Conservation (phyloP, 2,113 vertebrate genomes). For the Nesogale talazaci region DNA sequence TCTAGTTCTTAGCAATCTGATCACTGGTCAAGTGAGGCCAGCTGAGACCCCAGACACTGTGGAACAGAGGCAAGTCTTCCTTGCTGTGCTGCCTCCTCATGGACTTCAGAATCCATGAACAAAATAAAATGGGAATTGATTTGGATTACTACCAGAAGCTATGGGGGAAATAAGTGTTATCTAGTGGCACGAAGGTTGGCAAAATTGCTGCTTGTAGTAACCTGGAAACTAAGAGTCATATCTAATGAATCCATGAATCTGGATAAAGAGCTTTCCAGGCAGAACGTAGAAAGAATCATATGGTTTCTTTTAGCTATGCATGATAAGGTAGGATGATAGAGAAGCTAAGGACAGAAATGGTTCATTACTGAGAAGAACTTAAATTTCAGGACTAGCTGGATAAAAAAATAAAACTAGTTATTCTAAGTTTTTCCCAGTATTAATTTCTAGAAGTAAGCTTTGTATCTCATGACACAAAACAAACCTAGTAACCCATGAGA, state of each 20-base stretch:
- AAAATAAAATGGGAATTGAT: not conserved
- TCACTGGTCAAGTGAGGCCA: not conserved
- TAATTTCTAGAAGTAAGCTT: not conserved
- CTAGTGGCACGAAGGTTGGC: not conserved
- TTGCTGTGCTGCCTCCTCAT: not conserved
- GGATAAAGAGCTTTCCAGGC: not conserved
- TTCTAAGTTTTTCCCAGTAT: not conserved
- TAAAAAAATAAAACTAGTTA: not conserved
- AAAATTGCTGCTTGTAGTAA: too few relatives aligned
- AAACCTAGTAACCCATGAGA: not conserved
- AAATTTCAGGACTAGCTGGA: not conserved
- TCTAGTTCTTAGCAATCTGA: not conserved
- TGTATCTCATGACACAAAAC: not conserved
- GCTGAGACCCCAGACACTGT: not conserved
- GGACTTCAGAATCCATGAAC: not conserved
- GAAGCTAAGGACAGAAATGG: not conserved
- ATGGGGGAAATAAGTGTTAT: not conserved
- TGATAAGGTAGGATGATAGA: not conserved
- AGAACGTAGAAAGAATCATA: not conserved
- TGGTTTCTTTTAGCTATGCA: not conserved
- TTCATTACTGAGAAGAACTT: constrained; percentile 19
- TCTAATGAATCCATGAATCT: not conserved
- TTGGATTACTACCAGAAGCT: not conserved
- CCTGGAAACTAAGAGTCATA: too few relatives aligned
- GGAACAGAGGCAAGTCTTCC: not conserved